These are phyloP conservation scores for Malacosoma neustria DNA, from an alignment of 2,888 invertebrate species.

Conservation along the genomic window DNA sequence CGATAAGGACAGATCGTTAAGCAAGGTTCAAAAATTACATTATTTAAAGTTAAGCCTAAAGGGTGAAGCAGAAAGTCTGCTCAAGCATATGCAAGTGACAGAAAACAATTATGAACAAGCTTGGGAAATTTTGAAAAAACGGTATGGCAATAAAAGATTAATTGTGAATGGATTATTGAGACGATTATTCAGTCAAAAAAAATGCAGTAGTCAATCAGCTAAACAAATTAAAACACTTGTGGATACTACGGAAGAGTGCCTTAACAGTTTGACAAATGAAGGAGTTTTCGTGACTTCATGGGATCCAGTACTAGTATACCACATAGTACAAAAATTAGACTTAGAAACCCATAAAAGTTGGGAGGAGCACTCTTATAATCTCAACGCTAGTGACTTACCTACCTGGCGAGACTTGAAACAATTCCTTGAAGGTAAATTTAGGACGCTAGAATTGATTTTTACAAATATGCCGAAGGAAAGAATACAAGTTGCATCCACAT, in stretches of 20 bases:
- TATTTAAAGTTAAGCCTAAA: constrained; percentile 12
- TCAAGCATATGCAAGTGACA: constrained; percentile 9
- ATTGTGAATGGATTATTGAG: constrained; percentile 3
- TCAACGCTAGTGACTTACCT: too few species aligned
- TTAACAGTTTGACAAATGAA: constrained; percentile 3
- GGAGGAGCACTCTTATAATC: too few species aligned
- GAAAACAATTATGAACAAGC: constrained; percentile 9
- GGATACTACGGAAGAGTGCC: constrained; percentile 2
- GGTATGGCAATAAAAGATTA: constrained; percentile 2
- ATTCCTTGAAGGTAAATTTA: too few species aligned
- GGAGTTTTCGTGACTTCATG: constrained; percentile 1
- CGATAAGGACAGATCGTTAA: constrained; percentile 8
- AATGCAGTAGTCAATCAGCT: background rate
- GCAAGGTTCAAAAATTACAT: constrained; percentile 12
- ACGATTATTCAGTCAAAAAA: constrained; percentile 1
- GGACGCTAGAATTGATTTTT: too few species aligned
- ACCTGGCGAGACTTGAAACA: too few species aligned
- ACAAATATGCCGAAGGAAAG: too few species aligned
- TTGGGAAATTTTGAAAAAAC: constrained; percentile 7
- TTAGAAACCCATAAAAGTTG: constrained; percentile 5
- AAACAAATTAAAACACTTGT: constrained; percentile 1
- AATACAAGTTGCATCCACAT: too few species aligned
- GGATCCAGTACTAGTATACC: constrained; percentile 6
- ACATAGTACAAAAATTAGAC: constrained; percentile 6
- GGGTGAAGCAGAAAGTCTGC: constrained; percentile 10